phyloP scores from a whole-genome alignment of 2,888 invertebrate genomes.

The Melipona bicolor region DNA sequence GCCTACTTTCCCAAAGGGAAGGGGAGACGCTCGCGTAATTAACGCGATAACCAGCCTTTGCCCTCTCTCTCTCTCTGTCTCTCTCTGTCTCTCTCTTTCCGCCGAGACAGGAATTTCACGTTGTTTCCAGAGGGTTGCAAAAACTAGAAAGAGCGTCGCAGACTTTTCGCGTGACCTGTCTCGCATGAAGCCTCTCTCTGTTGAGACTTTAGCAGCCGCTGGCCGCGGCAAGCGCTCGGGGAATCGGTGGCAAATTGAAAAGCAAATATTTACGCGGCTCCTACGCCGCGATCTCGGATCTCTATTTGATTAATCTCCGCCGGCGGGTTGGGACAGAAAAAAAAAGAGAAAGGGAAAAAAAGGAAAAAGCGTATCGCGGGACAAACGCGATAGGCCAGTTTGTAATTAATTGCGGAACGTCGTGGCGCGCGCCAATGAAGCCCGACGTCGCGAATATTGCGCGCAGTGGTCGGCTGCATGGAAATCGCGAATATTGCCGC shows the following conservation, averaged over 20 bases:
- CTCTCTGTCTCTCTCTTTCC: too few relatives aligned
- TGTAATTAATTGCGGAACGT: slow-evolving; percentile 53
- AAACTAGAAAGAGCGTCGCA: background rate
- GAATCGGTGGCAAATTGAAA: slow-evolving; percentile 40
- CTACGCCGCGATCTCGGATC: slow-evolving; percentile 4
- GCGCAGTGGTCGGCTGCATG: background rate
- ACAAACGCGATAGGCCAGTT: slow-evolving; percentile 28
- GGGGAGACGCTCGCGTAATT: background rate
- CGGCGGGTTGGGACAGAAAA: background rate
- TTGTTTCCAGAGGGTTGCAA: background rate
- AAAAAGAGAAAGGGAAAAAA: background rate
- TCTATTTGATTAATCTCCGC: slow-evolving; percentile 52
- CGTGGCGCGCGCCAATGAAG: slow-evolving; percentile 28
- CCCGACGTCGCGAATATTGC: slow-evolving; percentile 50
- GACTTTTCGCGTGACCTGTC: background rate
- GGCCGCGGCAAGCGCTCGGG: background rate
- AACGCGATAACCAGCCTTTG: background rate
- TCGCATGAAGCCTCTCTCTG: background rate
- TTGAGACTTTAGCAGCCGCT: background rate
- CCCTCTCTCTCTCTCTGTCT: too few relatives aligned
- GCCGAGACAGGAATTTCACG: background rate
- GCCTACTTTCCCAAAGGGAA: background rate
- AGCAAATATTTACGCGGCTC: slow-evolving; percentile 50
- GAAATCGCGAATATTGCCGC: slow-evolving; percentile 28
- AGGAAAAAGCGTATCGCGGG: background rate